These are phyloP conservation scores for Coturnix japonica DNA, from an alignment of 2,113 vertebrate genomes.

Conservation along the genomic window DNA sequence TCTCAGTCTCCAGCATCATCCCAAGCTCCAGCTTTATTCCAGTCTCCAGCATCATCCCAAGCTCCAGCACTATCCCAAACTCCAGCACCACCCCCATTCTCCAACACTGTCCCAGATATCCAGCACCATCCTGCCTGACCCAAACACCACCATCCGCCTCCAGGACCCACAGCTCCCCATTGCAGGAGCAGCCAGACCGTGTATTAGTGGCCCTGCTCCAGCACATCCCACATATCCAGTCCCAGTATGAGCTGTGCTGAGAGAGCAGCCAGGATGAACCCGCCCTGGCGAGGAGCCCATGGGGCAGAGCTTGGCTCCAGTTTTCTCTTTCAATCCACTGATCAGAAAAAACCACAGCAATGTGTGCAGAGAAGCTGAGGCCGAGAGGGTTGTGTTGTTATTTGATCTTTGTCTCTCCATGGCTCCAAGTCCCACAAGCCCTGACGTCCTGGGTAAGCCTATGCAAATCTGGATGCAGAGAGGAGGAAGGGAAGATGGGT, in stretches of 20 bases:
- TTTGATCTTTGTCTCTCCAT: background rate
- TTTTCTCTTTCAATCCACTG: background rate
- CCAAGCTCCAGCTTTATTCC: background rate
- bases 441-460: background rate
- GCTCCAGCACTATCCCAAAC: background rate
- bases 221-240: background rate
- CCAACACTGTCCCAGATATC: background rate
- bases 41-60: rapidly evolving
- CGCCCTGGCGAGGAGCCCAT: background rate
- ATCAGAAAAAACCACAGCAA: background rate
- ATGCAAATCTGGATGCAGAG: rapidly evolving
- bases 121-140: background rate
- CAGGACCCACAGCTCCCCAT: rapidly evolving
- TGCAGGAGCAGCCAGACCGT: background rate
- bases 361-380: background rate
- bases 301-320: background rate
- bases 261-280: background rate
- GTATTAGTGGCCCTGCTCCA: background rate
- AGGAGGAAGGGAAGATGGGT: background rate
- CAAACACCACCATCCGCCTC: background rate
- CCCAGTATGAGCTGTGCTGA: background rate
- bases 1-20: rapidly evolving
- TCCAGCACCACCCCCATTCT: rapidly evolving
- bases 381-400: background rate
- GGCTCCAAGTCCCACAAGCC: background rate